phyloP scores from a whole-genome alignment of 2,113 vertebrate genomes.

The Canis aureus region DNA sequence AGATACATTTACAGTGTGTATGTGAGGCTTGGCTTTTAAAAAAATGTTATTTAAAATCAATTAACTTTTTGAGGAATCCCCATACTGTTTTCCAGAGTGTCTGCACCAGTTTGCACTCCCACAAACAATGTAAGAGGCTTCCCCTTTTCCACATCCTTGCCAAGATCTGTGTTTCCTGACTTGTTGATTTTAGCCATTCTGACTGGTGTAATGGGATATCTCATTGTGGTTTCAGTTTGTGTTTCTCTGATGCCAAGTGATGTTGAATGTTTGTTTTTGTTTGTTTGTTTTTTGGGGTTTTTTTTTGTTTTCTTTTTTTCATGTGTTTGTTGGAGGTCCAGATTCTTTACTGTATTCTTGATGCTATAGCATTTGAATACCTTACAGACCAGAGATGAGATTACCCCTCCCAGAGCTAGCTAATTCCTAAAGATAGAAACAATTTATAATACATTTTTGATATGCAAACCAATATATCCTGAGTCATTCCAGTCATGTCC shows the following conservation, averaged over 20 bases:
- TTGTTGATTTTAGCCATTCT: too few relatives aligned
- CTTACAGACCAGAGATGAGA: not conserved
- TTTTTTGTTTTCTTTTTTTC: too few relatives aligned
- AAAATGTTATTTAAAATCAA: not conserved
- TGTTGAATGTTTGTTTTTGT: not conserved
- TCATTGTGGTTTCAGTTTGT: not conserved
- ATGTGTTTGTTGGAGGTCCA: not conserved
- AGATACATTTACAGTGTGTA: not conserved
- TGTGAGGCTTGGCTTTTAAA: not conserved
- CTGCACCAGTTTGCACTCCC: too few relatives aligned
- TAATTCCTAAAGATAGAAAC: not conserved
- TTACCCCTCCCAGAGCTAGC: not conserved
- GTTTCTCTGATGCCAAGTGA: not conserved
- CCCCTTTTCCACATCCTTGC: too few relatives aligned
- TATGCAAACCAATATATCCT: not conserved
- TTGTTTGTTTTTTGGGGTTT: too few relatives aligned
- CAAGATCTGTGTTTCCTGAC: too few relatives aligned
- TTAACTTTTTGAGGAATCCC: not conserved
- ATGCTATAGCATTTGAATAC: not conserved
- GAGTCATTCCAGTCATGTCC: not conserved
- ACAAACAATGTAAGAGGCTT: too few relatives aligned
- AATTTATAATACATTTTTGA: not conserved
- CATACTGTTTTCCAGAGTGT: too few relatives aligned
- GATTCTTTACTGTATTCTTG: not conserved
- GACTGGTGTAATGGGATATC: not conserved